Percentiles rank a stretch among this genome's conserved stretches.
Evolutionary conservation across 2,888 invertebrate species (phyloP).

Genomic region (Sinelater perroti): DNA sequence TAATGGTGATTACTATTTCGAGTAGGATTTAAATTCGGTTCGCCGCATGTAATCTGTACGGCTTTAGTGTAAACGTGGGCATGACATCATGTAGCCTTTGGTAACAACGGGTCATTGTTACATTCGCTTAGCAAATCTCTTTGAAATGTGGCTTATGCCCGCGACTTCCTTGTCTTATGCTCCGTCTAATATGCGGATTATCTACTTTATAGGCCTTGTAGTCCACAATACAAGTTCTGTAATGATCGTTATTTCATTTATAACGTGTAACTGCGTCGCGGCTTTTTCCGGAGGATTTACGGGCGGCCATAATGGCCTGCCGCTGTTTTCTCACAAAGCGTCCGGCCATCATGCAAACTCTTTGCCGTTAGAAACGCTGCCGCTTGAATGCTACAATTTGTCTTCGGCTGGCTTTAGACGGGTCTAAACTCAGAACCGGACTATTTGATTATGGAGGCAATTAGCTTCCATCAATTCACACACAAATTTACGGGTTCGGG

Average conservation of each 20-base stretch:
- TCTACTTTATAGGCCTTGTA: conserved; percentile 26
- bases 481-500: too few species aligned
- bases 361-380: too few species aligned
- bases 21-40: conserved; percentile 41
- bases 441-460: too few species aligned
- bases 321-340: not conserved
- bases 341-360: too few species aligned
- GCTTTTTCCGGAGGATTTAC: conserved; percentile 11
- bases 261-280: conserved; percentile 18
- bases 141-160: conserved; percentile 25
- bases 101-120: conserved; percentile 39
- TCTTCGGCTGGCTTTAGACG: too few species aligned
- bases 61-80: conserved; percentile 43
- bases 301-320: not conserved
- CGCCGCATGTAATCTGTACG: conserved; percentile 37
- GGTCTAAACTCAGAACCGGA: too few species aligned
- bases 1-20: conserved; percentile 44
- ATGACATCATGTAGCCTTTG: conserved; percentile 42
- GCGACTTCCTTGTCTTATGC: conserved; percentile 30
- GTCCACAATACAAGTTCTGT: conserved; percentile 22
- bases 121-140: conserved; percentile 29
- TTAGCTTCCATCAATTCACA: too few species aligned
- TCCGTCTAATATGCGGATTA: conserved; percentile 25
- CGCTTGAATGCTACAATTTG: too few species aligned
- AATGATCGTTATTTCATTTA: conserved; percentile 29